A percentile compares a stretch with the other conserved stretches of the same genome.
These are phyloP conservation scores for Coregonus suidteri DNA, from an alignment of 2,797 vertebrate species.

Conservation along the genomic window DNA sequence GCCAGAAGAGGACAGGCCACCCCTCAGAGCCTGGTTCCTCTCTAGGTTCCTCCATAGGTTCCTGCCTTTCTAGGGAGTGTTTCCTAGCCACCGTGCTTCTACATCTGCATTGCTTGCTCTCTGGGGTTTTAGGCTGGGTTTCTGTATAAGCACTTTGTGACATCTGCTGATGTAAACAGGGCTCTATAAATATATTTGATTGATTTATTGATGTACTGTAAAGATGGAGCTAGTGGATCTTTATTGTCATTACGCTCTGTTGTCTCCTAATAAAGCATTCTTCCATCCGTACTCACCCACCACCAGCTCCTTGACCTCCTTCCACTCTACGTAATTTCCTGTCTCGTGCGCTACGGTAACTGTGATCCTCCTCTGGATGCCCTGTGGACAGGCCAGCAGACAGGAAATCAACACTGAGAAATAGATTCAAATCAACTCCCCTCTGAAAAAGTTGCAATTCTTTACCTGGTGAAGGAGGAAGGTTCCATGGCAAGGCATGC, in stretches of 20 bases:
- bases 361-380: conserved; percentile 95
- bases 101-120: too few relatives aligned
- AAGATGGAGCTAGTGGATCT: background rate
- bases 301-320: conserved; percentile 96
- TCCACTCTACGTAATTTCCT: conserved; percentile 91
- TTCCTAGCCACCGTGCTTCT: too few relatives aligned
- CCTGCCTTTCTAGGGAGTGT: too few relatives aligned
- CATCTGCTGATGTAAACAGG: too few relatives aligned
- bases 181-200: too few relatives aligned
- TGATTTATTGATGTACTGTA: background rate
- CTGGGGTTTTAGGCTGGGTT: too few relatives aligned
- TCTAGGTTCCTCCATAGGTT: too few relatives aligned
- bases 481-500: conserved; percentile 94
- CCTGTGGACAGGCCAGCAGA: conserved; percentile 69
- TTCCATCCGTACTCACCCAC: conserved; percentile 82
- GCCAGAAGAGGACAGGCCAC: too few relatives aligned
- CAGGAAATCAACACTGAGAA: background rate
- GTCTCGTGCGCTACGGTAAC: conserved; percentile 95
- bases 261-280: background rate
- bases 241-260: too few relatives aligned
- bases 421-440: background rate
- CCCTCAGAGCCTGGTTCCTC: too few relatives aligned
- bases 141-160: too few relatives aligned
- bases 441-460: background rate
- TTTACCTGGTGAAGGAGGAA: conserved; percentile 94